These are phyloP conservation scores for Rhagonycha lutea DNA, from an alignment of 2,888 invertebrate species.

Conservation along the genomic window DNA sequence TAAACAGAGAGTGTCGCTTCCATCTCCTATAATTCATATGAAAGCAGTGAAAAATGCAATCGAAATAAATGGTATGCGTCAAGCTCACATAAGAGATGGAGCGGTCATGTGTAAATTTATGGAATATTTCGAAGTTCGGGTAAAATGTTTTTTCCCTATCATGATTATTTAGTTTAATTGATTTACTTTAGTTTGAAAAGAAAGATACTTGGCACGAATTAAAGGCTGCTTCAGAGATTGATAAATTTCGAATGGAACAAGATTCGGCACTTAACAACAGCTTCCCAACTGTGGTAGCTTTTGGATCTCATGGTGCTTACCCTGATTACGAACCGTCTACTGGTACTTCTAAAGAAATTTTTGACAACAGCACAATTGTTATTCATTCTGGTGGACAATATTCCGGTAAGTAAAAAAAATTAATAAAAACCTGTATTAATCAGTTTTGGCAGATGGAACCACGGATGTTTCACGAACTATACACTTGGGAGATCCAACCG, in stretches of 20 bases:
- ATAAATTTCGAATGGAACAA: constrained; percentile 74
- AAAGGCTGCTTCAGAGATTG: constrained; percentile 70
- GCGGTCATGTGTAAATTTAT: constrained; percentile 88
- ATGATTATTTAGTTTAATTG: neutral
- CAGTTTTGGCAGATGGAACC: constrained; percentile 73
- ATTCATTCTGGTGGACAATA: constrained; percentile 97
- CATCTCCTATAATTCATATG: constrained; percentile 82
- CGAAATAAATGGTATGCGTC: constrained; percentile 81
- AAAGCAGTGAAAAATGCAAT: constrained; percentile 86
- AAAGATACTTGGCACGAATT: constrained; percentile 64
- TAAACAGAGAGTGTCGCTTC: constrained; percentile 62
- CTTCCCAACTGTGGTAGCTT: constrained; percentile 86
- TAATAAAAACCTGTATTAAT: neutral
- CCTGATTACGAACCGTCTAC: constrained; percentile 82
- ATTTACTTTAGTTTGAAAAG: constrained; percentile 41
- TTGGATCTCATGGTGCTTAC: constrained; percentile 83
- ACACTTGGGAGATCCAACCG: constrained; percentile 80
- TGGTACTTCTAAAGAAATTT: constrained; percentile 70
- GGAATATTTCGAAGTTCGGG: constrained; percentile 70
- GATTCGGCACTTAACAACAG: constrained; percentile 74
- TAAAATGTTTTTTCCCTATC: constrained; percentile 45
- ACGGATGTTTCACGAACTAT: constrained; percentile 89
- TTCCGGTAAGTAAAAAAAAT: constrained; percentile 59
- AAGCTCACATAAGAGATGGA: constrained; percentile 85
- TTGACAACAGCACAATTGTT: constrained; percentile 78